Conservation (phyloP, 2,888 invertebrate species). For the Dorcus hopei region DNA sequence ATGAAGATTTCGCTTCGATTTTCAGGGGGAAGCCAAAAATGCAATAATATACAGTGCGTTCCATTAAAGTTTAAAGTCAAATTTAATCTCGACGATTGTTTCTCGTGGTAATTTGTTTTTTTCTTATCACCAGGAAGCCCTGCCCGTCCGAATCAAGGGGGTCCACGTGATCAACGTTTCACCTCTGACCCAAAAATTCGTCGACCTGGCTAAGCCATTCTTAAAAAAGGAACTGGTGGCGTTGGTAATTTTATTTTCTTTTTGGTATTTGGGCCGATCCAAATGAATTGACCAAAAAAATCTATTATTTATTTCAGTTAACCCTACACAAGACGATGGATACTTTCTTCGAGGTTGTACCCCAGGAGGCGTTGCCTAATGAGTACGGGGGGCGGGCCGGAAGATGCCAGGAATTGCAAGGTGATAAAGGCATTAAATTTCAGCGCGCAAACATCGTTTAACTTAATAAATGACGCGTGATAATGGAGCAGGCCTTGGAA, state of each 20-base stretch:
- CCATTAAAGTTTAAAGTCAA: too few species aligned
- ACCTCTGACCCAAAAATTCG: conserved; percentile 63
- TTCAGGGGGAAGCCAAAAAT: too few species aligned
- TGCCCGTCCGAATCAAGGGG: conserved; percentile 62
- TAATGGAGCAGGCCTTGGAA: too few species aligned
- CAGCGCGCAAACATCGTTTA: background rate
- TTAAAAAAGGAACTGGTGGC: conserved; percentile 62
- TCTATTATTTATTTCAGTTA: conserved; percentile 12
- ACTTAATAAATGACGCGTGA: too few species aligned
- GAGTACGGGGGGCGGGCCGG: conserved; percentile 57
- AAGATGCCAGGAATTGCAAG: conserved; percentile 5
- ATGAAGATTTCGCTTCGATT: too few species aligned
- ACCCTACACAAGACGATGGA: conserved; percentile 13
- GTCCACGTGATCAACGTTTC: conserved; percentile 68
- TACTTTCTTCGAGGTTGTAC: conserved; percentile 42
- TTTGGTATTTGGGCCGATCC: background rate
- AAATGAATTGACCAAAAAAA: background rate
- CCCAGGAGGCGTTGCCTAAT: conserved; percentile 57
- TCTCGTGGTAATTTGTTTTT: background rate
- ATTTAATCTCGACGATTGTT: too few species aligned
- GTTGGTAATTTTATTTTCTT: conserved; percentile 1
- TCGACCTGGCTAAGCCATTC: conserved; percentile 66
- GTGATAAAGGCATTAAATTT: background rate
- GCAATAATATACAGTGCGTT: too few species aligned
- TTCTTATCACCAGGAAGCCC: conserved; percentile 48